Conservation (phyloP, 2,113 vertebrate genomes). For the Stigmatopora nigra region DNA sequence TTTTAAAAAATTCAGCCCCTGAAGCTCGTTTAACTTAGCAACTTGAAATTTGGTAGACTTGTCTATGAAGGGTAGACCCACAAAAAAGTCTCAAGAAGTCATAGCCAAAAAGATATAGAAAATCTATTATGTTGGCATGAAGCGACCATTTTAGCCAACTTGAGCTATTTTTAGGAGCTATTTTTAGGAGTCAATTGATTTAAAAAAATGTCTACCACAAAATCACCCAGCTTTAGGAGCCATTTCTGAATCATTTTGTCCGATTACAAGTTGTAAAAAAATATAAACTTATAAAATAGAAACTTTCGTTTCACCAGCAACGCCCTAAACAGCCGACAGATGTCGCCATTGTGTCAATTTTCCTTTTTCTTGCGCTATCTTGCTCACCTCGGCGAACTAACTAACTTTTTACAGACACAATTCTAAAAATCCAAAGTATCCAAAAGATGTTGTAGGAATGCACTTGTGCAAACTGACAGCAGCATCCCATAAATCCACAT, state of each 20-base stretch:
- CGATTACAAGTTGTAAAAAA: no score
- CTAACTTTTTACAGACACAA: background rate
- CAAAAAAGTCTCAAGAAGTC: background rate
- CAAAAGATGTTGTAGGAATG: background rate
- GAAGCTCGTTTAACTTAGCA: background rate
- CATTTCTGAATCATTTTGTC: no score
- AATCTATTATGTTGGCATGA: background rate
- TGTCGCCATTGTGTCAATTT: conserved; percentile 59
- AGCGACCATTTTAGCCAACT: no score
- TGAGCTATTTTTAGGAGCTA: no score
- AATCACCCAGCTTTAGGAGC: no score
- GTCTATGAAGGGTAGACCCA: no score
- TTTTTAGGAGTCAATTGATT: no score
- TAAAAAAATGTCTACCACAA: background rate
- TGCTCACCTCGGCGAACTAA: no score
- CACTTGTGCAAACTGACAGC: conserved; percentile 6
- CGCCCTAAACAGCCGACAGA: conserved; percentile 44
- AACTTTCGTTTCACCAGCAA: no score
- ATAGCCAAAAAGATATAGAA: background rate
- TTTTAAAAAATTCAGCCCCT: background rate
- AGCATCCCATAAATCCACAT: conserved; percentile 39
- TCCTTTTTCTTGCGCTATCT: background rate
- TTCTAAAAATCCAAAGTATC: background rate
- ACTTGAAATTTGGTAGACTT: background rate
- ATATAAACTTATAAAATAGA: no score